These are phyloP conservation scores for Oreochromis spilurus DNA, from an alignment of 2,113 vertebrate genomes.

Conservation along the genomic window DNA sequence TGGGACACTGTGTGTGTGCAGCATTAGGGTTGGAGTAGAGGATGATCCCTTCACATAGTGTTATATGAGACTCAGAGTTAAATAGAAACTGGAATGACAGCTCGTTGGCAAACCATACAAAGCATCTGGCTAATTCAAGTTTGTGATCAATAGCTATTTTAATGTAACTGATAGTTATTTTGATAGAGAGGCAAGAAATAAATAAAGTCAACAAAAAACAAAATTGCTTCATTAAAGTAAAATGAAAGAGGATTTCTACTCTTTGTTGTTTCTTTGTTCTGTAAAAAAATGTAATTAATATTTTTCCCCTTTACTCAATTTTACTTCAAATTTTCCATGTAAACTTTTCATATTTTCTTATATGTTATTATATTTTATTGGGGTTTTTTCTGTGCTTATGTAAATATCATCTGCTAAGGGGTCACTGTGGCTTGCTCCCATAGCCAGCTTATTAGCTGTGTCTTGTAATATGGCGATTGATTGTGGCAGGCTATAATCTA, in stretches of 20 bases:
- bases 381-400: neutral
- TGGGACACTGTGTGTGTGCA: neutral
- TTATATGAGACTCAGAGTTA: slow-evolving; percentile 13
- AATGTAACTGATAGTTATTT: neutral
- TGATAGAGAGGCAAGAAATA: neutral
- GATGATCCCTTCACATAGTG: slow-evolving; percentile 20
- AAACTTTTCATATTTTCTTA: neutral
- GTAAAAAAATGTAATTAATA: neutral
- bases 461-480: neutral
- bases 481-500: neutral
- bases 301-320: neutral
- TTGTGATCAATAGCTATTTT: neutral
- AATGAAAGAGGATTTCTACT: neutral
- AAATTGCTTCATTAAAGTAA: neutral
- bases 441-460: neutral
- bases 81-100: slow-evolving; percentile 1
- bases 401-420: neutral
- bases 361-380: neutral
- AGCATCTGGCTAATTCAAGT: slow-evolving; percentile 4
- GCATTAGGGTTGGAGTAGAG: slow-evolving; percentile 11
- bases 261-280: neutral
- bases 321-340: neutral
- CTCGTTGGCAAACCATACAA: neutral
- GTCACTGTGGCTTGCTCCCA: neutral
- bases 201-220: neutral